Base-by-base conservation (phyloP, 2,888 invertebrate genomes). In the Coenonympha arcania region DNA sequence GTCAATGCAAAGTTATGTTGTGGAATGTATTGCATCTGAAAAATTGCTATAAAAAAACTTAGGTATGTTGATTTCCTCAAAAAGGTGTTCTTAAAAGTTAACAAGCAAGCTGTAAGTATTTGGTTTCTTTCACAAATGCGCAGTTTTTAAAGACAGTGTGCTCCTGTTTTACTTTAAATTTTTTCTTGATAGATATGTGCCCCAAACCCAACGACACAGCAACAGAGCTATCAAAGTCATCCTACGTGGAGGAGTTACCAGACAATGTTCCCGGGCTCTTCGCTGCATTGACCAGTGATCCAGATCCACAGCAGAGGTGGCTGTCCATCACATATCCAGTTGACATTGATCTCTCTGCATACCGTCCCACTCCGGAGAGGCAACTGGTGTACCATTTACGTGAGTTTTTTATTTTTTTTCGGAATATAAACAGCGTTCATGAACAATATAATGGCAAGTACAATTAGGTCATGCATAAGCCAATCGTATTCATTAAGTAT, bases 191-290 rank as follows among this genome's bases (percentile, higher is more conserved):
- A 97, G 96, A 95, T 68, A 90, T 97, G 83, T 97, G 97, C 70
- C 95, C 95, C 0, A 93, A 93, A 68, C 93, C 93, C 3, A 94
- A 94, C 62, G 90, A 91, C 62, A 92, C 93, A 1, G 89, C 90
- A 58, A 92, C 91, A 47, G 90, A 90, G 11, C 76, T 95, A 54
- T 92, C 91, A 30, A 93, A 94, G 69, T 65, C 82, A 0, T 96
- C 95, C 13, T 93, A 95, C 63, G 93, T 96, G 1, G 96, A 95
- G 70, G 94, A 95, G 58, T 88, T 94, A 30, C 88, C 89, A 13
- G 95, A 95, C 57, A 92, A 94, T 16, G 90, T 95, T 28, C 93
- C 94, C 0, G 93, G 93, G 30, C 80, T 98, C 26, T 97, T 97
- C 69, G 89, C 91, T 60, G 94, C 93, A 0, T 87, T 96, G 42